phyloP scores from a whole-genome alignment of 2,797 vertebrate species.

The Mormyrops attenuatus region DNA sequence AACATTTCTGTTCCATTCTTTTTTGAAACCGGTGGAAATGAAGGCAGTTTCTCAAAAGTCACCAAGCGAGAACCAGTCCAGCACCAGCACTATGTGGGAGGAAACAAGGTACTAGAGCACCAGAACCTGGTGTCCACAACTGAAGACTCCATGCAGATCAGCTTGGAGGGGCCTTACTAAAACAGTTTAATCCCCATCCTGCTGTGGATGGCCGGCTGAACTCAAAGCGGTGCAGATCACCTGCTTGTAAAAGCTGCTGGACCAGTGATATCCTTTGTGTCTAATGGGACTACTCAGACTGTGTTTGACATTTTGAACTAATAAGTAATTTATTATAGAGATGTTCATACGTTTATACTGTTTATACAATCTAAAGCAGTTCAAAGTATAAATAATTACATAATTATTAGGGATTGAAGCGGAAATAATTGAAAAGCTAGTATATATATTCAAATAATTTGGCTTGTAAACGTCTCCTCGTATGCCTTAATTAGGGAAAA shows the following conservation, averaged over 20 bases:
- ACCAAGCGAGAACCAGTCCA: background rate
- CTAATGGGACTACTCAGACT: background rate
- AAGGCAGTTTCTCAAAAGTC: background rate
- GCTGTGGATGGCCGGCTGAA: constrained; percentile 19
- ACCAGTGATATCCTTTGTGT: background rate
- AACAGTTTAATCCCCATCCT: constrained; percentile 18
- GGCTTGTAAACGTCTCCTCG: background rate
- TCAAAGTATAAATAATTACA: background rate
- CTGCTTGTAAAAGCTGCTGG: constrained; percentile 20
- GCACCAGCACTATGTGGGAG: background rate
- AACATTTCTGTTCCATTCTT: background rate
- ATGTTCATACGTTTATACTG: background rate
- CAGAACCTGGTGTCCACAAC: background rate
- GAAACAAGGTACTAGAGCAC: background rate
- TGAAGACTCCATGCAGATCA: constrained; percentile 16
- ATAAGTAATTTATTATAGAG: background rate
- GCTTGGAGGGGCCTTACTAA: background rate
- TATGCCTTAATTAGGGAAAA: background rate
- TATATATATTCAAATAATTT: background rate
- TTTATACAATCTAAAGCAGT: background rate
- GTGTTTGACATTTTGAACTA: background rate
- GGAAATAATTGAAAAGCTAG: constrained; percentile 8
- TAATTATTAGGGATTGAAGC: background rate
- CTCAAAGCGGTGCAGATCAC: constrained; percentile 10
- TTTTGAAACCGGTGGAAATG: background rate